Percentiles rank a stretch among this genome's conserved stretches.
These are phyloP conservation scores for Serranus cabrilla DNA, from an alignment of 2,797 vertebrate species.

Conservation along the genomic window DNA sequence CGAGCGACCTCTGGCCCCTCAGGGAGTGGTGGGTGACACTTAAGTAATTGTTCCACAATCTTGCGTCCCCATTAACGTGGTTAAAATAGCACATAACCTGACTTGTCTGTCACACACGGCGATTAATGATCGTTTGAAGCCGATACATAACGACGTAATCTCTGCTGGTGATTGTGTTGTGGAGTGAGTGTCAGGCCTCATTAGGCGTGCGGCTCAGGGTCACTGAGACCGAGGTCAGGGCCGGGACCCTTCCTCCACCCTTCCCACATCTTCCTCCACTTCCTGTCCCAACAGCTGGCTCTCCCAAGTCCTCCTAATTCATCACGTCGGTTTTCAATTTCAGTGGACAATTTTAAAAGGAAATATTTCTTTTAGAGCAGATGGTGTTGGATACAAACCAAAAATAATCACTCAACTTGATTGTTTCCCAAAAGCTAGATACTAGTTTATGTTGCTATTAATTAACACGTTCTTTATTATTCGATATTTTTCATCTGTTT, in stretches of 20 bases:
- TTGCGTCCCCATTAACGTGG: conserved; percentile 6
- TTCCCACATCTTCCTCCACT: conserved; percentile 68
- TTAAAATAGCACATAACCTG: conserved; percentile 16
- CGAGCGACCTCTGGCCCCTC: conserved; percentile 13
- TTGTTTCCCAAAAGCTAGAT: background rate
- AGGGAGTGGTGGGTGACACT: conserved; percentile 20
- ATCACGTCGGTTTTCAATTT: conserved; percentile 17
- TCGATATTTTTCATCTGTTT: background rate
- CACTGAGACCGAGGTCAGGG: conserved; percentile 61
- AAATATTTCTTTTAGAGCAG: background rate
- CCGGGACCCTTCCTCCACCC: conserved; percentile 36
- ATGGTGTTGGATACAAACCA: background rate
- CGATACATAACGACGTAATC: background rate
- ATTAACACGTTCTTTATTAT: background rate
- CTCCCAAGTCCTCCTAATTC: background rate
- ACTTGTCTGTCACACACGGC: background rate
- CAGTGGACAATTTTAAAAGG: background rate
- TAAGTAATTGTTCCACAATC: conserved; percentile 35
- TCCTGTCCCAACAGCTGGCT: conserved; percentile 66
- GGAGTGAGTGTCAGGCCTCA: conserved; percentile 34
- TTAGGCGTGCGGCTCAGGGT: conserved; percentile 45
- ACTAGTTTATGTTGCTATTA: background rate
- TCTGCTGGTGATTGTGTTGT: conserved; percentile 18
- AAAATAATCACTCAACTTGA: background rate
- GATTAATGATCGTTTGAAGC: conserved; percentile 10